phyloP scores from a whole-genome alignment of 2,888 invertebrate genomes.

The Plagodis pulveraria region DNA sequence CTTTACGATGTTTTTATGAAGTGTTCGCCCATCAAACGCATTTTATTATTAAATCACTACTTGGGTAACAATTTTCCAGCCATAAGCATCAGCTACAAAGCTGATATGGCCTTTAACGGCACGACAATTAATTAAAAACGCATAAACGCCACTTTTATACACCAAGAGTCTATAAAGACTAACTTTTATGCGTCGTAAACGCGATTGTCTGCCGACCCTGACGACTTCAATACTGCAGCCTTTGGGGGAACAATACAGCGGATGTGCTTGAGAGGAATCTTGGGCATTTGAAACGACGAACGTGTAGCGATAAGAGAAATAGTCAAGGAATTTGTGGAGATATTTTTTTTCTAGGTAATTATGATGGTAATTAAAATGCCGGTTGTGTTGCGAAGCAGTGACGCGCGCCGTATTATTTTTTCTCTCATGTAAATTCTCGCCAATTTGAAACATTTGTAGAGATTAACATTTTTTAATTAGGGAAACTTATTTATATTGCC shows the following conservation, averaged over 20 bases:
- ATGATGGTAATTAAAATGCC: conserved; percentile 17
- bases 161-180: conserved; percentile 82
- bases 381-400: background rate
- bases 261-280: conserved; percentile 49
- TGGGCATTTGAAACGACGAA: conserved; percentile 53
- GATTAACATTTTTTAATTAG: background rate
- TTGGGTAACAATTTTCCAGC: conserved; percentile 75
- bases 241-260: conserved; percentile 49
- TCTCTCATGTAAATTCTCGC: no score
- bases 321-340: conserved; percentile 13
- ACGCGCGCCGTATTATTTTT: background rate
- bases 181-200: conserved; percentile 85
- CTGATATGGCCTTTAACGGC: conserved; percentile 81
- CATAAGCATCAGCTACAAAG: conserved; percentile 75
- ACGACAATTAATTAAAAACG: conserved; percentile 83
- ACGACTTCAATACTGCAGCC: conserved; percentile 66
- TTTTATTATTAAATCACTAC: conserved; percentile 81
- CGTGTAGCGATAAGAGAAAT: conserved; percentile 37
- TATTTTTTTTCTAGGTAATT: conserved; percentile 19
- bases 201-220: conserved; percentile 80
- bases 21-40: conserved; percentile 67
- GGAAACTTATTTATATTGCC: background rate
- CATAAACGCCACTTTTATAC: conserved; percentile 84
- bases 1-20: conserved; percentile 75
- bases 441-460: background rate